Evolutionary conservation across 2,888 invertebrate genomes (phyloP), one percentile per base, ranked within the genome.

Genomic region (Caenorhabditis sinica): DNA sequence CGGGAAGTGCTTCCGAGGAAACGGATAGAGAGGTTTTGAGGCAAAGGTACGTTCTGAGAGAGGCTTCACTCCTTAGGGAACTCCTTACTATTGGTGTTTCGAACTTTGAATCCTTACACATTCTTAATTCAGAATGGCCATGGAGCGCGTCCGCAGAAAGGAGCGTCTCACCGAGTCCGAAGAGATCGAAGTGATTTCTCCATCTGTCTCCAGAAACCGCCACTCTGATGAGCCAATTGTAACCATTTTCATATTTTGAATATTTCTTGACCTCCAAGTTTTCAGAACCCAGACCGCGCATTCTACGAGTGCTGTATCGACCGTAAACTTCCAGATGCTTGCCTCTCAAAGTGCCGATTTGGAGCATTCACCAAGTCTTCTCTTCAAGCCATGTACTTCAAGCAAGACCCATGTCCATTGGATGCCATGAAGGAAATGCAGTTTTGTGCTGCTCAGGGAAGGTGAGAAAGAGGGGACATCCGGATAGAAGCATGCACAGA

Each of bases 221-320:
- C 40, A 75, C 15, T 43, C 69, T 0, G 69, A 72, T 2, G 74
- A 51, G 53, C 84, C 82, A 43, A 68, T 84, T 15, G 82, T 83
- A 56, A 69, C n/a, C n/a, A n/a, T n/a, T n/a, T n/a, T n/a, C n/a
- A n/a, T n/a, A 40, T 11, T 11, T 6, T 40, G 11, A 13, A 4
- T 23, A 9, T 40, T 40, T 25, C 40, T 43, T 49, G 1, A 2
- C 20, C 17, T 60, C 33, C 49, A n/a, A 28, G n/a, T 23, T 73
- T 88, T 51, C 71, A 91, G 91, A 88, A 91, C 83, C 91, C 91
- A 15, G 90, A 91, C 79, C 83, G 86, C 17, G 91, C 91, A 6
- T 91, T 91, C 87, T 86, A 90, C 77, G 90, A 91, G 72, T 91
- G 91, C 74, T 91, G 91, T 61, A 68, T 89, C n/a, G 91, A 91